Conservation (phyloP, 2,888 invertebrate genomes). For the Drosophila emarginata region DNA sequence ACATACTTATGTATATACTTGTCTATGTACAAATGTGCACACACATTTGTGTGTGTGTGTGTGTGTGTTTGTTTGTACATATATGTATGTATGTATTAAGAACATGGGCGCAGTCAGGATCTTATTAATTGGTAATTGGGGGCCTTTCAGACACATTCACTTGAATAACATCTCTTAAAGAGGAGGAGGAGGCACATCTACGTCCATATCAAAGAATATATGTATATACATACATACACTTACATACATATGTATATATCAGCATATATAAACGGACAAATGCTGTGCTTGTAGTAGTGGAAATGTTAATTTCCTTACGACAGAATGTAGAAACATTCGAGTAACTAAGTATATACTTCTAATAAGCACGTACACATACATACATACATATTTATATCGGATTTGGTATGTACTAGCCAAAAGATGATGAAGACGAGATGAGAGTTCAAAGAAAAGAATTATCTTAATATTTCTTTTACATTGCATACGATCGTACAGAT, state of each 20-base stretch:
- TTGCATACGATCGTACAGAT: not conserved
- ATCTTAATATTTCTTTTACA: not conserved
- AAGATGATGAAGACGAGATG: not conserved
- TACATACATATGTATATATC: no score
- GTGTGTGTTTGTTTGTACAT: not conserved
- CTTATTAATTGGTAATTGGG: slow-evolving; percentile 6
- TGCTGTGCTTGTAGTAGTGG: not conserved
- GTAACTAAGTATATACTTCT: not conserved
- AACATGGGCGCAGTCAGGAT: slow-evolving; percentile 8
- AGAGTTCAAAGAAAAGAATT: not conserved
- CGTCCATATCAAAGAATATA: not conserved
- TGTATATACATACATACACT: not conserved
- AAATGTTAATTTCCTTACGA: not conserved
- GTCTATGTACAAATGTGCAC: not conserved
- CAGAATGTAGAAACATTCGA: no score
- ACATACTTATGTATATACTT: not conserved
- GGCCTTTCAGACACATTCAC: not conserved
- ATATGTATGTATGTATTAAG: slow-evolving; percentile 3
- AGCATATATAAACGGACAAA: not conserved
- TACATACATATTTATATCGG: no score
- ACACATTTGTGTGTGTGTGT: not conserved
- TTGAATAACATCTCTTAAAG: not conserved
- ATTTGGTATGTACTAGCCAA: not conserved
- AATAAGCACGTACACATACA: not conserved
- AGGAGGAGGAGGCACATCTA: not conserved